Conservation (phyloP, 2,797 vertebrate genomes). For the Ciconia nigra region DNA sequence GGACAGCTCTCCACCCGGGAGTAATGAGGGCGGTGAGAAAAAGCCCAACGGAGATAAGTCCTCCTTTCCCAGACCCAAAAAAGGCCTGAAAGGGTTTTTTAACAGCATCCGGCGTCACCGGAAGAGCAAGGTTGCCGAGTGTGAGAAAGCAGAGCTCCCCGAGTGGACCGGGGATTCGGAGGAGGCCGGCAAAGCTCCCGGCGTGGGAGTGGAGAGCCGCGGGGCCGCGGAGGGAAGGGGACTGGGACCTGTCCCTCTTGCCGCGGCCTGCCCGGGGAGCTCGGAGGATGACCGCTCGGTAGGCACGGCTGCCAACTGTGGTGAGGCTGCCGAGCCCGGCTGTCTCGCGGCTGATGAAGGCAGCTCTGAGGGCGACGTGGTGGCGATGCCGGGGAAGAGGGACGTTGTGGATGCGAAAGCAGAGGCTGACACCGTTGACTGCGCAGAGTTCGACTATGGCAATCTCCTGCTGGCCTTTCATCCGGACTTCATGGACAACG, state of each 20-base stretch:
- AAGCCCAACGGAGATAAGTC: conserved; percentile 76
- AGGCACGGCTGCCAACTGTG: neutral
- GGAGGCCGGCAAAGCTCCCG: conserved; percentile 7
- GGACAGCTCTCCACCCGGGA: conserved; percentile 35
- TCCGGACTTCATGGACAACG: conserved; percentile 44
- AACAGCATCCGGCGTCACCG: conserved; percentile 91
- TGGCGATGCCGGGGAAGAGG: accelerated
- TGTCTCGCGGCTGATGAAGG: accelerated
- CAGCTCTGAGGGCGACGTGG: accelerated
- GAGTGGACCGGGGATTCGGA: conserved; percentile 55
- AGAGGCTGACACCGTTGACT: conserved; percentile 11
- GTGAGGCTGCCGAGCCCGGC: neutral
- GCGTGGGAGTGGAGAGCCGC: neutral
- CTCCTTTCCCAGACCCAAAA: conserved; percentile 83
- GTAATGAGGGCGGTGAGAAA: conserved; percentile 66
- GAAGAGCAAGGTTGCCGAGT: conserved; percentile 80
- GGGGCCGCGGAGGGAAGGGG: neutral
- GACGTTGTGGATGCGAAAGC: neutral
- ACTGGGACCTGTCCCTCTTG: neutral
- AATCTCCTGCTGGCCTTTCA: conserved; percentile 64
- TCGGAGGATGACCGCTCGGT: neutral
- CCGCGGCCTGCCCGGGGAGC: neutral
- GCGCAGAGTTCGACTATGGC: conserved; percentile 57
- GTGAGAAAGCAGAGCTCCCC: conserved; percentile 77
- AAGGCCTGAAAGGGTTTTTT: conserved; percentile 88